Percentiles rank a stretch among this genome's conserved stretches.
phyloP scores from a whole-genome alignment of 1,140 invertebrate genomes.

The Bombus superbus region DNA sequence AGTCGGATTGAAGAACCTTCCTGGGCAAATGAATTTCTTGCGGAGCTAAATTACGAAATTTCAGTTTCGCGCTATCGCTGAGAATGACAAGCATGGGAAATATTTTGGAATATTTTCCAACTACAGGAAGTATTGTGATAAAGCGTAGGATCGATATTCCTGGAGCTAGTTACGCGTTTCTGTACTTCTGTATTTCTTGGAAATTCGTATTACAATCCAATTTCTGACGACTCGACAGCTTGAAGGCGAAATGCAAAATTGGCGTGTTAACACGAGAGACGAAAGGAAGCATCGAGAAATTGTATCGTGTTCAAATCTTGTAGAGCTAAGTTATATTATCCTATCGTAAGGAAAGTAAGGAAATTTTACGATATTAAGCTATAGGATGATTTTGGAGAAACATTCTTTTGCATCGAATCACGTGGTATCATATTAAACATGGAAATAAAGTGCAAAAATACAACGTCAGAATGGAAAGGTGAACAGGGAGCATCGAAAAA shows the following conservation, averaged over 20 bases:
- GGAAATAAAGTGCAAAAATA: background rate
- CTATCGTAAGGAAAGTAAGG: too few species aligned
- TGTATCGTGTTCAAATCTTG: too few species aligned
- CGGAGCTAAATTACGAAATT: background rate
- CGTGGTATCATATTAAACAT: background rate
- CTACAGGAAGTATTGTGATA: background rate
- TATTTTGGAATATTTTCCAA: background rate
- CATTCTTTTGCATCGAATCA: background rate
- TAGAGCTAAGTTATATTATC: too few species aligned
- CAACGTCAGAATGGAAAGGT: background rate
- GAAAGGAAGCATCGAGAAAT: too few species aligned
- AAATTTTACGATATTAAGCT: too few species aligned
- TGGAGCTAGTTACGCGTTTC: too few species aligned
- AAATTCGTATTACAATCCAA: background rate
- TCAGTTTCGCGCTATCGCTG: background rate
- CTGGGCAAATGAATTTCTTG: background rate
- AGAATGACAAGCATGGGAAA: background rate
- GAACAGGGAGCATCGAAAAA: constrained; percentile 15
- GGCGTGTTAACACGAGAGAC: too few species aligned
- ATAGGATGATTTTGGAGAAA: too few species aligned
- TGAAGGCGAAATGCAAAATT: too few species aligned
- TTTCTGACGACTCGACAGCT: background rate
- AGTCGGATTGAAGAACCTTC: background rate
- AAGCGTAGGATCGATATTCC: too few species aligned
- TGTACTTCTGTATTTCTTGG: too few species aligned